A percentile compares a stretch with the other conserved stretches of the same genome.
These are phyloP conservation scores for Halcyon malimbica DNA, from an alignment of 2,113 vertebrate genomes.

Conservation along the genomic window DNA sequence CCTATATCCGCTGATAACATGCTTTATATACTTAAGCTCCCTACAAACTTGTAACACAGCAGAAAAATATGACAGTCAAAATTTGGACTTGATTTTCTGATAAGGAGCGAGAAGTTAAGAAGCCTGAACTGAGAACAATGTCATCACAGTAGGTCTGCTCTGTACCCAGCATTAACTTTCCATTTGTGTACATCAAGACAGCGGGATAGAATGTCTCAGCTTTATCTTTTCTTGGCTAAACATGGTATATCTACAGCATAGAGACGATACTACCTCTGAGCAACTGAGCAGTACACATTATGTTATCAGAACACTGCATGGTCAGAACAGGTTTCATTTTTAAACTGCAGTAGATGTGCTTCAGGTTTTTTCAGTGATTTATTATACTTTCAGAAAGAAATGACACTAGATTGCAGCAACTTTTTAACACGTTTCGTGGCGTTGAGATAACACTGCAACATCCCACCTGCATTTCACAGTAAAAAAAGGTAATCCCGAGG, in stretches of 20 bases:
- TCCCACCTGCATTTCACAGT: background rate
- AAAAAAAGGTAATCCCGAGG: background rate
- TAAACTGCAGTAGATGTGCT: background rate
- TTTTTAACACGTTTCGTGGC: slow-evolving; percentile 10
- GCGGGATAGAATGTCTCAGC: background rate
- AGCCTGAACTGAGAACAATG: background rate
- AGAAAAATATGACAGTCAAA: background rate
- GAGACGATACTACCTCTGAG: background rate
- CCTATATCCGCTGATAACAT: background rate
- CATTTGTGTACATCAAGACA: background rate
- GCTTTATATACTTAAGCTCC: background rate
- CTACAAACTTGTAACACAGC: background rate
- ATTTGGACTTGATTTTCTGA: background rate
- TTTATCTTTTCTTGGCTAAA: slow-evolving; percentile 29
- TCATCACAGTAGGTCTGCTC: background rate
- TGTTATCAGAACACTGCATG: background rate
- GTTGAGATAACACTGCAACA: background rate
- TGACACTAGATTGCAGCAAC: slow-evolving; percentile 12
- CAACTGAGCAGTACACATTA: background rate
- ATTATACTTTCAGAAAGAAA: background rate
- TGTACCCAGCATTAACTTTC: slow-evolving; percentile 31
- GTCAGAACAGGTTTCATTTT: background rate
- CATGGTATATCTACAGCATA: background rate
- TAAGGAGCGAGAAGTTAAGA: background rate
- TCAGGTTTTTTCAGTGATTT: background rate